These are phyloP conservation scores for Macropus fuliginosus DNA, from an alignment of 2,797 vertebrate species.

Conservation along the genomic window DNA sequence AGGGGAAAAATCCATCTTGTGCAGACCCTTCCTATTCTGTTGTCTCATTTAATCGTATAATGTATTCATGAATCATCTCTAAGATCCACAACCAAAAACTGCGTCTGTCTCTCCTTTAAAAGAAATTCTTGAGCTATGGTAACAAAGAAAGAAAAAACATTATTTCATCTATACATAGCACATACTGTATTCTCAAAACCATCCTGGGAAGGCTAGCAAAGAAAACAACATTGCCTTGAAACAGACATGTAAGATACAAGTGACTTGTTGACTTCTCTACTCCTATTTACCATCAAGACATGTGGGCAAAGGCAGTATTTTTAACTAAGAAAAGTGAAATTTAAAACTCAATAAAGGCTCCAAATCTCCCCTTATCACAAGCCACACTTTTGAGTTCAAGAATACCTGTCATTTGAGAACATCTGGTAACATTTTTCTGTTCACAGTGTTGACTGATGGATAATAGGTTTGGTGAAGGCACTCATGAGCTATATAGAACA, in stretches of 20 bases:
- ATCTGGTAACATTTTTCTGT: constrained; percentile 43
- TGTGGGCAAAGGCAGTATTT: neutral
- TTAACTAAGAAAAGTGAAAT: neutral
- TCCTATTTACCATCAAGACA: neutral
- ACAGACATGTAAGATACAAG: neutral
- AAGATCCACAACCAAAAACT: neutral
- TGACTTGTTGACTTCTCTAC: neutral
- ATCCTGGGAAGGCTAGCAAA: neutral
- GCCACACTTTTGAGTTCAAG: constrained; percentile 11
- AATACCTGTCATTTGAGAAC: constrained; percentile 48
- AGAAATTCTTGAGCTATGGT: neutral
- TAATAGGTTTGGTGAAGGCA: constrained; percentile 53
- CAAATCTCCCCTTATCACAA: constrained; percentile 18
- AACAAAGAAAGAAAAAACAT: neutral
- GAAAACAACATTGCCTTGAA: neutral
- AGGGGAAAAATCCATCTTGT: neutral
- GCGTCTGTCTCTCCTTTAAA: constrained; percentile 1
- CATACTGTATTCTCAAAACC: neutral
- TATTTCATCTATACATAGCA: neutral
- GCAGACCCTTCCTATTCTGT: neutral
- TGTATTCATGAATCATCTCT: constrained; percentile 41
- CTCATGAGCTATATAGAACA: constrained; percentile 48
- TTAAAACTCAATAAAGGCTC: neutral
- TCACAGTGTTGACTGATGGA: constrained; percentile 39
- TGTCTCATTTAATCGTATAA: neutral